A percentile compares a stretch with the other conserved stretches of the same genome.
Conservation (phyloP, 2,797 vertebrate species). For the Oryzias sinensis region DNA sequence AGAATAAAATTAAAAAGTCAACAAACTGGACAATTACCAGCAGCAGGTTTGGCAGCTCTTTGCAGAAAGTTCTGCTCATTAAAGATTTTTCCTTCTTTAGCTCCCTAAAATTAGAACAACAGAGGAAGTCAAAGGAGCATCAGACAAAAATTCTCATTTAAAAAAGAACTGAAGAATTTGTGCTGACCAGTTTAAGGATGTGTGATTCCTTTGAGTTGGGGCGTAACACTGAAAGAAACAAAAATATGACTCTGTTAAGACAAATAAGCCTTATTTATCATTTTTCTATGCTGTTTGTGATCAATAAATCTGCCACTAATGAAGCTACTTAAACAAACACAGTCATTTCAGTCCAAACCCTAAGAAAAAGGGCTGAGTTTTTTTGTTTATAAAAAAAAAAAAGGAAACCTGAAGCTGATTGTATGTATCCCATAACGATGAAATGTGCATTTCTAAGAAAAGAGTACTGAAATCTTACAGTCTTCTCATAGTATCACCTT, state of each 20-base stretch:
- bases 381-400: too few relatives aligned
- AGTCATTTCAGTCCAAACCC: neutral
- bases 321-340: too few relatives aligned
- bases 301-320: neutral
- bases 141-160: too few relatives aligned
- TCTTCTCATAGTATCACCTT: conserved; percentile 75
- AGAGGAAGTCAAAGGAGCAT: neutral
- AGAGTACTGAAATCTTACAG: neutral
- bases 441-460: neutral
- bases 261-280: neutral
- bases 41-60: conserved; percentile 85
- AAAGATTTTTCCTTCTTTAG: conserved; percentile 89
- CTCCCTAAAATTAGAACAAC: conserved; percentile 71
- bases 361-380: neutral
- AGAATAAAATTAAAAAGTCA: neutral
- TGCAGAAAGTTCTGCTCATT: conserved; percentile 94
- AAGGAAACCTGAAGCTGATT: too few relatives aligned
- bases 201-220: conserved; percentile 68
- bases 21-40: conserved; percentile 55
- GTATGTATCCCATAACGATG: too few relatives aligned
- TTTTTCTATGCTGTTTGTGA: neutral
- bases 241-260: neutral
- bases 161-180: too few relatives aligned
- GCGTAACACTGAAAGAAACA: conserved; percentile 41
- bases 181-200: conserved; percentile 84